These are phyloP conservation scores for Solea senegalensis DNA, from an alignment of 2,113 vertebrate genomes.

Conservation along the genomic window DNA sequence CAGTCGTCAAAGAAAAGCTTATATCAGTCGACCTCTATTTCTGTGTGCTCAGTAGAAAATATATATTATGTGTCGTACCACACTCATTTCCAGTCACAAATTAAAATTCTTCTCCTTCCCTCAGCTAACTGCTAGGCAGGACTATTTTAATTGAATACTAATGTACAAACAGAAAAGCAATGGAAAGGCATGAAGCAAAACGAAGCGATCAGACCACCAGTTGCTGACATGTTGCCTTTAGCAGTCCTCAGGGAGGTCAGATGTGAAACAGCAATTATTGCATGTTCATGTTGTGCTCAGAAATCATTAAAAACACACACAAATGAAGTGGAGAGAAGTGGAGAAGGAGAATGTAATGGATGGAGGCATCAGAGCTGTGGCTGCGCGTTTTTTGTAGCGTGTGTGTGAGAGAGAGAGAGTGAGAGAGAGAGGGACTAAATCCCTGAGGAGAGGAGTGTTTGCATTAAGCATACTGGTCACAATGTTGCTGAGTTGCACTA, in stretches of 20 bases:
- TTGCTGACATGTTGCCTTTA: slow-evolving; percentile 30
- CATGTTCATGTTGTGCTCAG: slow-evolving; percentile 32
- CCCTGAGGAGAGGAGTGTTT: slow-evolving; percentile 28
- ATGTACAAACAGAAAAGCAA: background rate
- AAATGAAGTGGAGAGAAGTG: background rate
- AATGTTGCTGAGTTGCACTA: slow-evolving; percentile 67
- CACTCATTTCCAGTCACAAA: slow-evolving; percentile 7
- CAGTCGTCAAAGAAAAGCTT: background rate
- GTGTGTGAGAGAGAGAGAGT: slow-evolving; percentile 8
- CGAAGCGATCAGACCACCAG: background rate
- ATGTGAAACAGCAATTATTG: slow-evolving; percentile 22
- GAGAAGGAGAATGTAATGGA: background rate
- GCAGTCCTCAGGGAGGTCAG: slow-evolving; percentile 1
- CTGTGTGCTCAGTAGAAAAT: background rate
- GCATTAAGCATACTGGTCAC: slow-evolving; percentile 62
- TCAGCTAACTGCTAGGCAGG: background rate
- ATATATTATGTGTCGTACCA: background rate
- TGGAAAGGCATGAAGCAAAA: background rate
- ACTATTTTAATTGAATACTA: background rate
- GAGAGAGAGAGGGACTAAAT: slow-evolving; percentile 9
- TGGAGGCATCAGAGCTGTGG: slow-evolving; percentile 26
- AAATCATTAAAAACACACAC: background rate
- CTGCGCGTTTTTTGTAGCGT: background rate
- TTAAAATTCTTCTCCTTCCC: too few species aligned
- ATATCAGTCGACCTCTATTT: too few species aligned